Conservation (phyloP, 2,113 vertebrate genomes). For the Sebastes schlegelii region DNA sequence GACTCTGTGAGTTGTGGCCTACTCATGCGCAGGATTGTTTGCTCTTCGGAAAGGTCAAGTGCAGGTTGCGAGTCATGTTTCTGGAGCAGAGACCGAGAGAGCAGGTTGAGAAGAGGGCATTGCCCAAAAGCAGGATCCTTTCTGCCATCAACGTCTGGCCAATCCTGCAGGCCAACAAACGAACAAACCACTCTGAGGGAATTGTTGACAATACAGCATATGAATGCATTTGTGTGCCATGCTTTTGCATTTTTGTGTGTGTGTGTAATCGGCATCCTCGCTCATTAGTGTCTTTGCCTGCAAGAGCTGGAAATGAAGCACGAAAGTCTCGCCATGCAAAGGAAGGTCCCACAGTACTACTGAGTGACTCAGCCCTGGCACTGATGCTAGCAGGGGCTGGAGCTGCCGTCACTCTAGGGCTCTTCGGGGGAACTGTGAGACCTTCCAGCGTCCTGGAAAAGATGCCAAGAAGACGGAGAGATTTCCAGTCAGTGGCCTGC, state of each 20-base stretch:
- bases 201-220: not conserved
- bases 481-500: conserved; percentile 67
- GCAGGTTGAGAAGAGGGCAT: conserved; percentile 41
- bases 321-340: not conserved
- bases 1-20: conserved; percentile 13
- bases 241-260: not conserved
- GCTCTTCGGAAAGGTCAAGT: conserved; percentile 59
- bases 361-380: conserved; percentile 42
- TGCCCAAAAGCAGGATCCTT: conserved; percentile 19
- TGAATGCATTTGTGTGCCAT: not conserved
- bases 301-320: conserved; percentile 13
- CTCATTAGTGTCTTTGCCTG: conserved; percentile 6
- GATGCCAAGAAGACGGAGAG: conserved; percentile 62
- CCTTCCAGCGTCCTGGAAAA: conserved; percentile 54
- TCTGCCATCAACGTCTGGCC: conserved; percentile 21
- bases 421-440: conserved; percentile 53
- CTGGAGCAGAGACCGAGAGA: conserved; percentile 37
- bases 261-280: conserved; percentile 3
- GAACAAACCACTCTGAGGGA: conserved; percentile 50
- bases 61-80: conserved; percentile 48
- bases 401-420: conserved; percentile 34
- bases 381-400: conserved; percentile 40
- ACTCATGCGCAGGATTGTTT: conserved; percentile 42
- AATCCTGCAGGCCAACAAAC: conserved; percentile 34
- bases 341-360: conserved; percentile 20